phyloP scores from a whole-genome alignment of 2,888 invertebrate genomes.

The Limnephilus rhombicus region DNA sequence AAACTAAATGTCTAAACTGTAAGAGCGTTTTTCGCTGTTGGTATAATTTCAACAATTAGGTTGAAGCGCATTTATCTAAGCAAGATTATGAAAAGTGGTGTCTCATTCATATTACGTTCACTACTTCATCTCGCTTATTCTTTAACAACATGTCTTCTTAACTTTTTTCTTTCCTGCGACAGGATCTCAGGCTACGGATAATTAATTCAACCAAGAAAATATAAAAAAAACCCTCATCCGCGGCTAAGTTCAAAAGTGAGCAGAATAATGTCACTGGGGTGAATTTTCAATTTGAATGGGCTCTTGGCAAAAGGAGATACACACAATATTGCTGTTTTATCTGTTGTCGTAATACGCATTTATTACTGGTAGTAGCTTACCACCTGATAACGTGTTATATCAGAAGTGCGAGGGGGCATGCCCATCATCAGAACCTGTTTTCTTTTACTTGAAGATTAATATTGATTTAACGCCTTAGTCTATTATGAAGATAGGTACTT shows the following conservation, averaged over 20 bases:
- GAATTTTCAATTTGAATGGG: neutral
- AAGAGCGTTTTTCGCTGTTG: neutral
- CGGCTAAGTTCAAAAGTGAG: conserved; percentile 39
- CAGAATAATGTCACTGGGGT: conserved; percentile 3
- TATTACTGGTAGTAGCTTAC: neutral
- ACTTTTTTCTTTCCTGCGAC: conserved; percentile 1
- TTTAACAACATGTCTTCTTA: conserved; percentile 23
- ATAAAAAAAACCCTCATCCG: conserved; percentile 14
- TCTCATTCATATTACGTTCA: conserved; percentile 32
- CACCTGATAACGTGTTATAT: neutral
- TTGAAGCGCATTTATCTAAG: neutral
- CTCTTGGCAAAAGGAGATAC: neutral
- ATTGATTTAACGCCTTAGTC: neutral
- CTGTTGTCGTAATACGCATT: neutral
- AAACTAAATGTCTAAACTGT: neutral
- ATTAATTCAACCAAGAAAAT: conserved; percentile 50
- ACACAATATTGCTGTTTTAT: neutral
- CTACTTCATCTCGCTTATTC: conserved; percentile 41
- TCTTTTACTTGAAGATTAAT: neutral
- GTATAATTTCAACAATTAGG: neutral
- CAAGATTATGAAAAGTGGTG: neutral
- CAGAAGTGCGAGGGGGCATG: neutral
- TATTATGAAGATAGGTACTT: neutral
- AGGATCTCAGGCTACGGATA: conserved; percentile 8
- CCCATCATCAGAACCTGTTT: neutral